Evolutionary conservation across 2,797 vertebrate genomes (phyloP).

Genomic region (Atherinosoma microstoma): DNA sequence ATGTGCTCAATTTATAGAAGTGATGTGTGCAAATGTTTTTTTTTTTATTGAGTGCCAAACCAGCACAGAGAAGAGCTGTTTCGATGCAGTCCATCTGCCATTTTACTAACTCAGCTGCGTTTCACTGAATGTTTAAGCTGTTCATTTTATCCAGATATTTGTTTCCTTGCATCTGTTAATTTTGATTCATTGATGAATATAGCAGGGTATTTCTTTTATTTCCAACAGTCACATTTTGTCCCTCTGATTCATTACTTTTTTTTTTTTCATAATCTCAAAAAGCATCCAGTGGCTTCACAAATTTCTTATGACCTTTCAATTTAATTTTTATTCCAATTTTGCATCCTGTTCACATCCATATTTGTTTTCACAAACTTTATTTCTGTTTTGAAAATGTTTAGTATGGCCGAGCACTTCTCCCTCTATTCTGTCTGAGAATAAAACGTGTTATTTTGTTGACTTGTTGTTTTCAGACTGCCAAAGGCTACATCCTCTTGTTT

Average conservation of each 20-base stretch:
- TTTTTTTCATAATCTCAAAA: conserved; percentile 11
- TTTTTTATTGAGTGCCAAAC: not conserved
- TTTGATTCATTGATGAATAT: not conserved
- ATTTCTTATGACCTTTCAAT: not conserved
- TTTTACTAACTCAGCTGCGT: not conserved
- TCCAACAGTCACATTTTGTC: not conserved
- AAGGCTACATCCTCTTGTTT: conserved; percentile 96
- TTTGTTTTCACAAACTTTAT: not conserved
- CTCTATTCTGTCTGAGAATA: not conserved
- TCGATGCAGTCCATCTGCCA: not conserved
- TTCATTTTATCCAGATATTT: not conserved
- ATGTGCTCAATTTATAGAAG: not conserved
- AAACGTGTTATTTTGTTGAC: conserved; percentile 10
- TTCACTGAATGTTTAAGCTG: not conserved
- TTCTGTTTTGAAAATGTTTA: not conserved
- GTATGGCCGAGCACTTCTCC: not conserved
- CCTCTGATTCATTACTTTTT: not conserved
- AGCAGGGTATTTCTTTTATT: not conserved
- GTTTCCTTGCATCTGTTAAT: not conserved
- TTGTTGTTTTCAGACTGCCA: conserved; percentile 86
- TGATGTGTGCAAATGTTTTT: not conserved
- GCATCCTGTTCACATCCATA: not conserved
- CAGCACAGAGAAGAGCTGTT: not conserved
- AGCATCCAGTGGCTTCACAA: not conserved
- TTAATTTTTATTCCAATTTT: not conserved